phyloP scores from a whole-genome alignment of 2,797 vertebrate species.

The Threskiornis aethiopicus region DNA sequence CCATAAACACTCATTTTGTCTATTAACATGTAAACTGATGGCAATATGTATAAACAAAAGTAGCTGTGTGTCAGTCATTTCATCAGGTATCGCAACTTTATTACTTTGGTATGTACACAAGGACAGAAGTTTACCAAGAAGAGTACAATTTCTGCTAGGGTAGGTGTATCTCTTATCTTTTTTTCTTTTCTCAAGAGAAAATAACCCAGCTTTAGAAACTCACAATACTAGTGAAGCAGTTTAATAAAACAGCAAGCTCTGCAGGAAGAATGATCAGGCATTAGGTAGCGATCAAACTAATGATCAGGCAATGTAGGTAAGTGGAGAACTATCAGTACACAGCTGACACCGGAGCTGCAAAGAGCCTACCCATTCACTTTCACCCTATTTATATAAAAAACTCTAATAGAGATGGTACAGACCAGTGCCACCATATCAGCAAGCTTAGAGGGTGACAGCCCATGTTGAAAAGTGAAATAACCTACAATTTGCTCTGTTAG shows the following conservation, averaged over 20 bases:
- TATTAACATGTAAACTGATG: constrained; percentile 15
- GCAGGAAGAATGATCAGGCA: constrained; percentile 20
- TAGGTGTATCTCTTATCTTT: background rate
- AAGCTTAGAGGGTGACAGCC: constrained; percentile 30
- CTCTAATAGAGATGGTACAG: background rate
- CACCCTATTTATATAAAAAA: constrained; percentile 23
- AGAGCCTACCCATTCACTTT: background rate
- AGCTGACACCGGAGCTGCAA: background rate
- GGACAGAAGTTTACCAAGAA: background rate
- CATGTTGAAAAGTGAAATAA: constrained; percentile 37
- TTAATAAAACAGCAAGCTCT: constrained; percentile 27
- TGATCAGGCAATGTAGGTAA: background rate
- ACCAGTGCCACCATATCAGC: background rate
- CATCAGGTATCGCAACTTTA: background rate
- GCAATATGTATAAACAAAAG: constrained; percentile 27
- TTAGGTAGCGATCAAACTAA: constrained; percentile 37
- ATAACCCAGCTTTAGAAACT: background rate
- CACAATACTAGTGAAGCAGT: background rate
- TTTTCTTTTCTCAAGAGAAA: background rate
- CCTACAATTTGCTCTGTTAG: constrained; percentile 57
- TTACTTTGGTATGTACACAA: background rate
- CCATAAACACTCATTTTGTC: background rate
- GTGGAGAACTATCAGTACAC: constrained; percentile 17
- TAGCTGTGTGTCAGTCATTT: constrained; percentile 4
- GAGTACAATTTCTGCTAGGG: background rate